Conservation (phyloP, 2,113 vertebrate genomes). For the Cryptotis parvus region DNA sequence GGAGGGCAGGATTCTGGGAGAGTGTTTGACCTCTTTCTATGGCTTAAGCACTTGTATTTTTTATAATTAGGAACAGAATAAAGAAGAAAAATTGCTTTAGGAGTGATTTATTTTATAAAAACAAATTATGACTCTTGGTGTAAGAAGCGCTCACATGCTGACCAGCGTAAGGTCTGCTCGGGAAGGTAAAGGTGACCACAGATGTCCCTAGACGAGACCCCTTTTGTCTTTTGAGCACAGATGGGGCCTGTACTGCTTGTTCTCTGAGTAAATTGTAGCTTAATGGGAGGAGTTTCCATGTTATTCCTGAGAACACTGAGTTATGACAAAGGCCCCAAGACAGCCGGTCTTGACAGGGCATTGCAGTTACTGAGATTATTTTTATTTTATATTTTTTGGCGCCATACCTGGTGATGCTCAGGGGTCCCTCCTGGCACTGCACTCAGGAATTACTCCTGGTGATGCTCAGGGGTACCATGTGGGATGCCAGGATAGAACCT, state of each 20-base stretch:
- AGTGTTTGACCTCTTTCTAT: neutral
- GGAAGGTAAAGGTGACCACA: neutral
- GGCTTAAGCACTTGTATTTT: neutral
- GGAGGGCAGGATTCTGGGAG: neutral
- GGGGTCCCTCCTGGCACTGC: too few relatives aligned
- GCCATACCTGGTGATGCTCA: too few relatives aligned
- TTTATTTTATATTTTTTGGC: too few relatives aligned
- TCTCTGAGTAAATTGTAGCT: neutral
- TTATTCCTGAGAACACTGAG: neutral
- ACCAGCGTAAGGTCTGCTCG: neutral
- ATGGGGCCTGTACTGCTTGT: neutral
- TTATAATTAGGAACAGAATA: slow-evolving; percentile 60
- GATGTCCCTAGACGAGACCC: neutral
- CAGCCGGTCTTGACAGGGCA: neutral
- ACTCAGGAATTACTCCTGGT: too few relatives aligned
- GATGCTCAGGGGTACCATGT: too few relatives aligned
- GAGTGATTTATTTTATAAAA: neutral
- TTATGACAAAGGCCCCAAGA: neutral
- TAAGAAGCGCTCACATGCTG: too few relatives aligned
- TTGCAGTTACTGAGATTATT: rapidly evolving
- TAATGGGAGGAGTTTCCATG: neutral
- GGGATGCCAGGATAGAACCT: too few relatives aligned
- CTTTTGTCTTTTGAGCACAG: neutral
- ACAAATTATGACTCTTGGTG: neutral
- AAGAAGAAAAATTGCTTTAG: slow-evolving; percentile 41